Conservation (phyloP, 2,113 vertebrate genomes). For the Furnarius figulus region DNA sequence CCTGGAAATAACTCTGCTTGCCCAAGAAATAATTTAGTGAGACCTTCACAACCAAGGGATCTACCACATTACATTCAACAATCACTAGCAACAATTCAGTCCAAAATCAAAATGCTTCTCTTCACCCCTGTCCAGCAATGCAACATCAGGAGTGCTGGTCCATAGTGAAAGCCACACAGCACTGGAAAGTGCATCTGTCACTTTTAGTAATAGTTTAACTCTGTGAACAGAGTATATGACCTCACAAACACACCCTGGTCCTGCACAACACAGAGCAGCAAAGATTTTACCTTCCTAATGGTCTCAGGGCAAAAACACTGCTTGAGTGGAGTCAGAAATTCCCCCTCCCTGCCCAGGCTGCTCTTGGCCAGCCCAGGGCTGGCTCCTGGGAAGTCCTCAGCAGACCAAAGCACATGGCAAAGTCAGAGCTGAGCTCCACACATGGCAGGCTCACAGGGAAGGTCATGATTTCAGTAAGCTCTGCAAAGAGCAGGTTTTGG, state of each 20-base stretch:
- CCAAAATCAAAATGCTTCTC: not conserved
- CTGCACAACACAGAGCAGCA: not conserved
- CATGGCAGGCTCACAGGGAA: not conserved
- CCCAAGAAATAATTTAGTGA: not conserved
- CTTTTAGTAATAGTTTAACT: not conserved
- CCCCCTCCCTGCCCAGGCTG: not conserved
- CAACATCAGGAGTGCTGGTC: accelerated
- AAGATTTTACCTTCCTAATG: not conserved
- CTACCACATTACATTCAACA: not conserved
- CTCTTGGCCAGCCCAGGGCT: not conserved
- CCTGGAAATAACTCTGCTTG: not conserved
- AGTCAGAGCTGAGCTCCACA: not conserved
- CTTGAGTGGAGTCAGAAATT: not conserved
- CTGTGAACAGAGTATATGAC: not conserved
- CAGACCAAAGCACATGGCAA: not conserved
- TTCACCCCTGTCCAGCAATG: not conserved
- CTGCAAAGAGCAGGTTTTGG: accelerated
- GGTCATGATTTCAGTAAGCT: not conserved
- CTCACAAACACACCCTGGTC: not conserved
- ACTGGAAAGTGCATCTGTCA: not conserved
- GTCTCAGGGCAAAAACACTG: not conserved
- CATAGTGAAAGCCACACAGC: not conserved
- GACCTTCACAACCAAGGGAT: not conserved
- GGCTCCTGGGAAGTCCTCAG: not conserved
- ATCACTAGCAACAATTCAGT: not conserved